Conservation (phyloP, 23 tunicate genomes). For the Aplidium turbinatum region DNA sequence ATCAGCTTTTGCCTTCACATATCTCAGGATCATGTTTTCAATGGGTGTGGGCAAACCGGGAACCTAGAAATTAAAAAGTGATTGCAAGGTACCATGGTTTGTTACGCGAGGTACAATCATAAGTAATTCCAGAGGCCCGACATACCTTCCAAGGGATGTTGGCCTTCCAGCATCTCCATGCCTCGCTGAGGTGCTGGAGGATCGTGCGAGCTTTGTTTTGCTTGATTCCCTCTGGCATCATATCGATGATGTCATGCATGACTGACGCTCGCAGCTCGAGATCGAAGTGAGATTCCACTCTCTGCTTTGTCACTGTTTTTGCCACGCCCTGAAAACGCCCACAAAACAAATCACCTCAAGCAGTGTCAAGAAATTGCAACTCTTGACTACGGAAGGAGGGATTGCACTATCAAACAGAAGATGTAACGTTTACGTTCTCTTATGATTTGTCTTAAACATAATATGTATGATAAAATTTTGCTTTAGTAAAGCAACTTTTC, state of each 20-base stretch:
- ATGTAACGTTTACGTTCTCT: too few relatives aligned
- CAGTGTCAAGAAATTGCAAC: too few relatives aligned
- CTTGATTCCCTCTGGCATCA: slow-evolving; percentile 99
- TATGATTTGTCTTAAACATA: too few relatives aligned
- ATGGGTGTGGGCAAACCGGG: slow-evolving; percentile 98
- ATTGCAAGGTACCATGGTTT: too few relatives aligned
- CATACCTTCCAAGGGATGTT: slow-evolving; percentile 97
- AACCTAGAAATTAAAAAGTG: slow-evolving; percentile 47
- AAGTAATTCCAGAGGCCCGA: neutral
- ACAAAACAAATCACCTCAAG: too few relatives aligned
- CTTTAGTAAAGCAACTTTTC: too few relatives aligned
- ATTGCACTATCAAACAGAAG: too few relatives aligned
- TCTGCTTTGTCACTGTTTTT: slow-evolving; percentile 96
- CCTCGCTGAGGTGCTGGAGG: slow-evolving; percentile 97
- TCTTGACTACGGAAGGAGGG: too few relatives aligned
- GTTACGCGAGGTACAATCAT: too few relatives aligned
- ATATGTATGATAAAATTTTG: too few relatives aligned
- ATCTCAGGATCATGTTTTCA: slow-evolving; percentile 97
- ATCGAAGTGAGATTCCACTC: slow-evolving; percentile 98
- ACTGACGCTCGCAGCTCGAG: slow-evolving; percentile 98
- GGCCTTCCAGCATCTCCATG: slow-evolving; percentile 99
- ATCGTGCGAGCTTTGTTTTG: slow-evolving; percentile 98
- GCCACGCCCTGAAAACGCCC: slow-evolving; percentile 93
- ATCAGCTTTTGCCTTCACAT: slow-evolving; percentile 98
- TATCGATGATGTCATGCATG: slow-evolving; percentile 99